Evolutionary conservation across 2,888 invertebrate genomes (phyloP).

Genomic region (Stenotaenia linearis): DNA sequence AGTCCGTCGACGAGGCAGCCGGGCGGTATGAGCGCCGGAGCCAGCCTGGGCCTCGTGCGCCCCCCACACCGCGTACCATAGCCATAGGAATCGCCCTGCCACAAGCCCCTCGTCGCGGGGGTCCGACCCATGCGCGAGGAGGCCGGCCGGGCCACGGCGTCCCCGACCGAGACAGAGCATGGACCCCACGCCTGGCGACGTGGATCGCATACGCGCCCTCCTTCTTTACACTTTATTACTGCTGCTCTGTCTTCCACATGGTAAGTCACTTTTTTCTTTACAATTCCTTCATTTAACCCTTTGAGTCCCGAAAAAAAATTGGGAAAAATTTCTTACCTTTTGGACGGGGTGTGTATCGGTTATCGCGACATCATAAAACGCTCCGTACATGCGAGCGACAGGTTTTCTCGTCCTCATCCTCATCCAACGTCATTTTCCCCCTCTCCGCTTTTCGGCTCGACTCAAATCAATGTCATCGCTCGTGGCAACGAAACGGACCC

Average conservation of each 20-base stretch:
- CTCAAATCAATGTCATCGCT: not conserved
- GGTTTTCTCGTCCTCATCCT: not conserved
- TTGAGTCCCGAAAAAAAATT: too few relatives aligned
- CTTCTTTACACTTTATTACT: not conserved
- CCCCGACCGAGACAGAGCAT: conserved; percentile 19
- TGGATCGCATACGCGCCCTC: conserved; percentile 15
- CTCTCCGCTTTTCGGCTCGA: not conserved
- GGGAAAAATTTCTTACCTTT: too few relatives aligned
- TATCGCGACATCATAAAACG: not conserved
- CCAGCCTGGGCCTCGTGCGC: conserved; percentile 19
- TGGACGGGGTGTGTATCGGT: too few relatives aligned
- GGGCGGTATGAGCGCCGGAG: conserved; percentile 19
- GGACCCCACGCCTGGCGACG: conserved; percentile 5
- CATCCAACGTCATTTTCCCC: not conserved
- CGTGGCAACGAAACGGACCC: not conserved
- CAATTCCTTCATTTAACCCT: not conserved
- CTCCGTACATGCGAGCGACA: not conserved
- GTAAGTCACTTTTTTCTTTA: not conserved
- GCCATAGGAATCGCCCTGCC: conserved; percentile 15
- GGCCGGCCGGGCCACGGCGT: conserved; percentile 13
- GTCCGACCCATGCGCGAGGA: conserved; percentile 15
- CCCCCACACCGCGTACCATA: conserved; percentile 7
- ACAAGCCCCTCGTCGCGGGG: conserved; percentile 15
- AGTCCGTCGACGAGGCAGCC: conserved; percentile 19
- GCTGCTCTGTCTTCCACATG: conserved; percentile 19